Conservation (phyloP, 2,113 vertebrate genomes). For the Penelope pileata region DNA sequence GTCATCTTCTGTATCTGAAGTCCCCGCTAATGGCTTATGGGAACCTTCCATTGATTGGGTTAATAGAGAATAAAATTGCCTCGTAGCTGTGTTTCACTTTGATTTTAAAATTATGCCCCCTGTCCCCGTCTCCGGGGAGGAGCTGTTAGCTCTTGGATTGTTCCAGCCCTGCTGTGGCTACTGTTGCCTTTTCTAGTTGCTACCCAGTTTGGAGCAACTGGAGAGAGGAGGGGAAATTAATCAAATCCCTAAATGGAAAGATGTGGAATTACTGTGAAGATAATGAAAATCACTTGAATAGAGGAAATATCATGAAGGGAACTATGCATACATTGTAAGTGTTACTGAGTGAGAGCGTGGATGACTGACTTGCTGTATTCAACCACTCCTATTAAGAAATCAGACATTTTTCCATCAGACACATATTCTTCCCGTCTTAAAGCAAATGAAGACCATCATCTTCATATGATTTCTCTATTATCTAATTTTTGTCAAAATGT, state of each 20-base stretch:
- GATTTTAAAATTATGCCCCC: slow-evolving; percentile 77
- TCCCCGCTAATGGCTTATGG: slow-evolving; percentile 80
- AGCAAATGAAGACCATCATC: not conserved
- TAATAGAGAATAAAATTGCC: slow-evolving; percentile 88
- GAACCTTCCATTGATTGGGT: slow-evolving; percentile 86
- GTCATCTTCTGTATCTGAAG: slow-evolving; percentile 72
- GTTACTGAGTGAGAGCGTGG: not conserved
- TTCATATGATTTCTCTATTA: not conserved
- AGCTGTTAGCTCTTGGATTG: slow-evolving; percentile 8
- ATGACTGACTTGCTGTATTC: not conserved
- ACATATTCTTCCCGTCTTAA: not conserved
- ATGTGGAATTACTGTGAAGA: not conserved
- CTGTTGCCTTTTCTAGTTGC: not conserved
- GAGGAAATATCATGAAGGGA: not conserved
- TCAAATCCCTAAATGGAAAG: not conserved
- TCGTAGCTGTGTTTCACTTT: slow-evolving; percentile 79
- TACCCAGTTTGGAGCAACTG: not conserved
- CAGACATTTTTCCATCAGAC: not conserved
- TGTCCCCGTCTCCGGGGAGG: slow-evolving; percentile 31
- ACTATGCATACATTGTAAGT: not conserved
- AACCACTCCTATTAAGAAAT: not conserved
- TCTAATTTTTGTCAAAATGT: not conserved
- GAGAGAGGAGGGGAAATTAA: not conserved
- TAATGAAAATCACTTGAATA: not conserved
- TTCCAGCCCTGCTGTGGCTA: not conserved